phyloP scores from a whole-genome alignment of 2,888 invertebrate genomes.

The Drosophila kanekoi region DNA sequence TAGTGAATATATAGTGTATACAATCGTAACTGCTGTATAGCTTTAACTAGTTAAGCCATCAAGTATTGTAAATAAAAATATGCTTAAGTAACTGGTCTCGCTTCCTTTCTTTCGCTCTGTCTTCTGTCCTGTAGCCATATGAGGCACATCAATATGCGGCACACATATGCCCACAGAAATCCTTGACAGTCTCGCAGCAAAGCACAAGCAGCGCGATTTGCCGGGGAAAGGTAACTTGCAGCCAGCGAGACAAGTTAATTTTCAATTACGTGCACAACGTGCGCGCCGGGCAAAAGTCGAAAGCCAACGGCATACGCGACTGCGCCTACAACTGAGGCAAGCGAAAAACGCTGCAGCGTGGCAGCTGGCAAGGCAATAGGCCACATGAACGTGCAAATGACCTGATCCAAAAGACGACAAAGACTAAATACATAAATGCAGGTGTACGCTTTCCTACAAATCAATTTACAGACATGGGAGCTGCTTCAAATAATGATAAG shows the following conservation, averaged over 20 bases:
- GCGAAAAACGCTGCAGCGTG: slow-evolving; percentile 4
- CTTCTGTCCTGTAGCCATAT: slow-evolving; percentile 4
- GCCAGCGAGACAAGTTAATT: slow-evolving; percentile 73
- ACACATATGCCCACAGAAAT: slow-evolving; percentile 45
- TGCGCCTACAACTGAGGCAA: slow-evolving; percentile 30
- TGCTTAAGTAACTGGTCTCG: slow-evolving; percentile 44
- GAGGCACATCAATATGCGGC: slow-evolving; percentile 56
- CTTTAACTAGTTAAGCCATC: slow-evolving; percentile 62
- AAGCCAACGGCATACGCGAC: slow-evolving; percentile 26
- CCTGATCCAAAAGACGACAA: neutral
- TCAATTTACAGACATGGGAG: no score
- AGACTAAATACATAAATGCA: no score
- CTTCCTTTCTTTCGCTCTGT: neutral
- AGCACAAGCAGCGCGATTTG: neutral
- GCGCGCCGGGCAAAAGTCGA: slow-evolving; percentile 41
- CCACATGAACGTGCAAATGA: slow-evolving; percentile 13
- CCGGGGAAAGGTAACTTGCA: slow-evolving; percentile 34
- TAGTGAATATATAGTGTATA: slow-evolving; percentile 1
- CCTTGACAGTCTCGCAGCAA: slow-evolving; percentile 45
- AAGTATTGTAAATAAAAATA: slow-evolving; percentile 73
- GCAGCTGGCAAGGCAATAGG: neutral
- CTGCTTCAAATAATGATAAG: no score
- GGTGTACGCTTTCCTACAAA: no score
- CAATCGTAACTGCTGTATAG: slow-evolving; percentile 34
- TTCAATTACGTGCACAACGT: slow-evolving; percentile 78